Evolutionary conservation across 1,140 invertebrate genomes (phyloP).

Genomic region (Drosophila subobscura): DNA sequence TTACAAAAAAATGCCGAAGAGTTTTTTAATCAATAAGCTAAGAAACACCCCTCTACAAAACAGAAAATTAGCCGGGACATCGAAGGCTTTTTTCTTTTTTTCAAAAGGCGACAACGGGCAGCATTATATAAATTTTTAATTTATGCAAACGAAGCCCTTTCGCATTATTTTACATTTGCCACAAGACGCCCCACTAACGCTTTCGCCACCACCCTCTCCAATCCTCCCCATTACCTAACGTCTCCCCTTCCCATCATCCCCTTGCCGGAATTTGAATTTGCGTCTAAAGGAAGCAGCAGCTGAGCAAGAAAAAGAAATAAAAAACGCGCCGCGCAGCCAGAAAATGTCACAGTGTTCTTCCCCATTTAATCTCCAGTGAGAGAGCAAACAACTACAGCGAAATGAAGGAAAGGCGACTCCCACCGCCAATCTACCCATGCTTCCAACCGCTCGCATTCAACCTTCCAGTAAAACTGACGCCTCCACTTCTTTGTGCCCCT

Average conservation of each 20-base stretch:
- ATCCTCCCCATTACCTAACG: neutral
- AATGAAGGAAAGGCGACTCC: constrained; percentile 14
- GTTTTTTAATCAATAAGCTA: constrained; percentile 48
- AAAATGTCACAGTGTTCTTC: constrained; percentile 81
- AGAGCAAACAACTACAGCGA: constrained; percentile 70
- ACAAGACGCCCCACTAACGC: constrained; percentile 77
- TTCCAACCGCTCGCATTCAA: constrained; percentile 11
- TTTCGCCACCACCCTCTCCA: constrained; percentile 53
- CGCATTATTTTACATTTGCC: constrained; percentile 83
- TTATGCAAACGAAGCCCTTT: constrained; percentile 83
- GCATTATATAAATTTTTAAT: constrained; percentile 82
- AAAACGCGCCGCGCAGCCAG: constrained; percentile 72
- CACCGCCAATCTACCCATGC: constrained; percentile 26
- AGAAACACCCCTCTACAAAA: neutral
- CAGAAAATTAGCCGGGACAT: constrained; percentile 52
- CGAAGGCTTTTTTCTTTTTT: constrained; percentile 12
- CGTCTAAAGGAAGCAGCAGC: constrained; percentile 48
- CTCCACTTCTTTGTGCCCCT: constrained; percentile 76
- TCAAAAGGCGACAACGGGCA: constrained; percentile 53
- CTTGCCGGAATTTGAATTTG: constrained; percentile 61
- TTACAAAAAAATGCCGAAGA: constrained; percentile 39
- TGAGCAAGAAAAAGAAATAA: constrained; percentile 57
- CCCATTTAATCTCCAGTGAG: constrained; percentile 78
- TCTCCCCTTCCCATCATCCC: constrained; percentile 21
- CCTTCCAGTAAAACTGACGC: constrained; percentile 50